Percentiles rank a stretch among this genome's conserved stretches.
Evolutionary conservation across 2,113 vertebrate species (phyloP).

Genomic region (Phoenicopterus ruber): DNA sequence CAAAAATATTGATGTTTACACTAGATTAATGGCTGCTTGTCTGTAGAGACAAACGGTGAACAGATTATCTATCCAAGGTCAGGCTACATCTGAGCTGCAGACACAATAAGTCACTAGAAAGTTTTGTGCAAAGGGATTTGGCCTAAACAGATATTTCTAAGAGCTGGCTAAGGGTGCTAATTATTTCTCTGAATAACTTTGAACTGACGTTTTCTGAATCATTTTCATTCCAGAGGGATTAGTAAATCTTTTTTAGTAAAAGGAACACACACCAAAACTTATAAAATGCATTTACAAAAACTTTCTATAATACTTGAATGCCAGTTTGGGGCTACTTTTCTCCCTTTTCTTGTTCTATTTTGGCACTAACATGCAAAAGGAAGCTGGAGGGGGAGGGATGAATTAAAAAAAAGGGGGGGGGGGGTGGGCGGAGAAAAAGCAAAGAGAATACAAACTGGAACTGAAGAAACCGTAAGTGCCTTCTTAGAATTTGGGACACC

Average conservation of each 20-base stretch:
- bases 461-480: background rate
- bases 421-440: background rate
- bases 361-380: background rate
- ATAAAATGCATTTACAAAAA: background rate
- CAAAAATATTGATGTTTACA: constrained; percentile 73
- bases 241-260: constrained; percentile 5
- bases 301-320: background rate
- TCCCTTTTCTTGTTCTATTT: constrained; percentile 7
- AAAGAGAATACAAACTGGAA: background rate
- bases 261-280: background rate
- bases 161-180: constrained; percentile 17
- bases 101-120: constrained; percentile 19
- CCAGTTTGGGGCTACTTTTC: background rate
- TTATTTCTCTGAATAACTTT: constrained; percentile 18
- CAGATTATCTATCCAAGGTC: constrained; percentile 25
- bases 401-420: background rate
- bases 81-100: constrained; percentile 12
- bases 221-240: constrained; percentile 34
- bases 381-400: background rate
- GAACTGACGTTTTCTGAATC: background rate
- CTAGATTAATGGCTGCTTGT: constrained; percentile 70
- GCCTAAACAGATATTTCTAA: constrained; percentile 24
- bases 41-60: background rate
- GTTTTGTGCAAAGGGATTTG: constrained; percentile 26
- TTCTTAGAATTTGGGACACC: background rate